Base-by-base conservation (phyloP, 1,140 invertebrate species). In the Apis cerana region DNA sequence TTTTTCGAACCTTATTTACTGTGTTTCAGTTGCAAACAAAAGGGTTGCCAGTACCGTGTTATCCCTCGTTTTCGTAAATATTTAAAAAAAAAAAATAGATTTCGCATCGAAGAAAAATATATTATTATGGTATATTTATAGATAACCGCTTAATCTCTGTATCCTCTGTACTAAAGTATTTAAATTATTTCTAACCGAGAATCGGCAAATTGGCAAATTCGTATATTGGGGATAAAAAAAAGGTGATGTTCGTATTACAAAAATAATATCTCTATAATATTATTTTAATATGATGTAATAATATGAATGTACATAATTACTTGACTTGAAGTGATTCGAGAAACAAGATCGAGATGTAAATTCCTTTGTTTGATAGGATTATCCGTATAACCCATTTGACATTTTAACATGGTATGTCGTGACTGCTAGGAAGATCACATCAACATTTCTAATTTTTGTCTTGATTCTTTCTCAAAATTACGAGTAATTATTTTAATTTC, bases 1-100 rank as follows among this genome's bases (percentile, higher is more conserved):
- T 79, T 86, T 80, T 87, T 83, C 56, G 56, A 54, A 33, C 48
- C 58, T 77, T 69, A 43, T 74, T 76, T 76, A 43, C 21, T 17
- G 54, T 74, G 17, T 58, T 43, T 21, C 64, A 69, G 52, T 75
- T 33, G 11, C 70, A 75, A 43, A 43, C 79, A 80, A 80, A 80
- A 17, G 23, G 12, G 17, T n/a, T 75, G 33, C 70, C 79, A 65
- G 8, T 61, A 23, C 48, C 11, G 19, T 15, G 54, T 27, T 27
- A 23, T 43, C 1, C 64, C 19, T 21, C 21, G 23, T 43, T 19
- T n/a, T 19, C 43, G 56, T 5, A 12, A 12, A 23, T 52, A 59
- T 9, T 27, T 54, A 33, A 19, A 62, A 33, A 52, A 9, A 15
- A 17, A 17, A 62, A 62, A 27, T 7, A 62, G 27, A 27, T 43